Base-by-base conservation (phyloP, 1,140 invertebrate genomes). In the Sarcophaga bullata region DNA sequence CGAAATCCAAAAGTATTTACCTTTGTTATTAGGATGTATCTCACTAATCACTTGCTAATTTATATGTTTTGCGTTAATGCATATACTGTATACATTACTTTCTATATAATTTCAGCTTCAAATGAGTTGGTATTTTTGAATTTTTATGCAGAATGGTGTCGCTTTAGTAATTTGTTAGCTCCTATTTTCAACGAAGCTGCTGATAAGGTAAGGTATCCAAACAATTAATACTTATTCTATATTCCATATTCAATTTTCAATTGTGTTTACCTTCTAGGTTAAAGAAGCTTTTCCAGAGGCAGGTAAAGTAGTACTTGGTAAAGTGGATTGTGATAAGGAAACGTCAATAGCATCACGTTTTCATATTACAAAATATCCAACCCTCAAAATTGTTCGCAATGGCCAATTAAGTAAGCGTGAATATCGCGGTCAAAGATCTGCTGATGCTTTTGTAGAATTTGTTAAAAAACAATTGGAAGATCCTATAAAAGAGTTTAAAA, bases 61-160 rank as follows among this genome's bases (percentile, higher is more conserved):
- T 37, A 37, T n/a, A n/a, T n/a, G n/a, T 37, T 37, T n/a, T 15
- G 58, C 6, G 15, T 68, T 68, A 8, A 6, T 68, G 11, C 58
- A 68, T 6, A 68, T 68, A 13, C 19, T 25, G 10, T 72, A 19
- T 11, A 9, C 11, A 10, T 19, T 78, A 19, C 5, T 73, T 58
- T 86, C 13, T 68, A 73, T 82, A 85, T 82, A 81, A 80, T 95
- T 95, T 84, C 92, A 98, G 98, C 95, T 83, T 94, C 94, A 80
- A 97, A 97, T 93, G 97, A 99, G 92, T 91, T 99, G 90, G 98
- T 99, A 80, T 97, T 99, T 91, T 95, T 99, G 84, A 99, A 99
- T 91, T 99, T 99, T 91, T 99, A 99, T 92, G 98, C 98, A 11
- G 98, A 99, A 89, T 99, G 98, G 97, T 98, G 96, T 92, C 93